Evolutionary conservation across 1,140 invertebrate species (phyloP).

Genomic region (Aphelenchoides avenae): DNA sequence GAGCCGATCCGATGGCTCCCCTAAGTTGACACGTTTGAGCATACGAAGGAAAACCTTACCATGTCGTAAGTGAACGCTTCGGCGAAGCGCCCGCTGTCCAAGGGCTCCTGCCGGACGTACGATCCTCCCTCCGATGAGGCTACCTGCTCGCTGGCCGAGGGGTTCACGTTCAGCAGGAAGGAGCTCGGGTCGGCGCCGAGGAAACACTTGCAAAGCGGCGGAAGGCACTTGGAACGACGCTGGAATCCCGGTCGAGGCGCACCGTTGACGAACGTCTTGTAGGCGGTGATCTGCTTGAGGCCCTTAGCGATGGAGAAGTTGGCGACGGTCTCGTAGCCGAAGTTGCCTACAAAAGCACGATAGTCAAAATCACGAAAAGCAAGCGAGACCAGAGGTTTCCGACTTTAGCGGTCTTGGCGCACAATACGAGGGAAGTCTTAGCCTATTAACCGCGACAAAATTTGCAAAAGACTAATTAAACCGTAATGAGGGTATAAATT

Average conservation of each 20-base stretch:
- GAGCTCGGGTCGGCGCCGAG: neutral
- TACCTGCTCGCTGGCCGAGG: too few relatives aligned
- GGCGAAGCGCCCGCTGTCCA: constrained; percentile 17
- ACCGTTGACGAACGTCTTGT: constrained; percentile 27
- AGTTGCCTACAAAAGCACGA: constrained; percentile 28
- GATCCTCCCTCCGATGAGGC: too few relatives aligned
- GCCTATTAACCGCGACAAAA: too few relatives aligned
- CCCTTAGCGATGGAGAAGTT: constrained; percentile 44
- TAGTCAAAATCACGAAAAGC: too few relatives aligned
- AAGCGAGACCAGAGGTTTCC: too few relatives aligned
- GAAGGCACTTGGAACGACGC: constrained; percentile 34
- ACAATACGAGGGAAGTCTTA: too few relatives aligned
- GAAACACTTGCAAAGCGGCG: constrained; percentile 50
- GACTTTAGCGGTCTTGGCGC: too few relatives aligned
- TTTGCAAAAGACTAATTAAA: too few relatives aligned
- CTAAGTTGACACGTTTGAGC: too few relatives aligned
- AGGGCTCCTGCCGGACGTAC: constrained; percentile 38
- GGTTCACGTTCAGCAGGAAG: constrained; percentile 3
- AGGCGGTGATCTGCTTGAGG: constrained; percentile 28
- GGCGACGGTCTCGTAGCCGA: constrained; percentile 45
- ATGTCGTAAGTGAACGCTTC: constrained; percentile 28
- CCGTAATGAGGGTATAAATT: too few relatives aligned
- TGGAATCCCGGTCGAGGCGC: constrained; percentile 2
- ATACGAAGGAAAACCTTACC: too few relatives aligned
- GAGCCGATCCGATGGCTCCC: too few relatives aligned